A percentile compares a stretch with the other conserved stretches of the same genome.
phyloP scores from a whole-genome alignment of 2,797 vertebrate genomes.

The Tiaroga cobitis region DNA sequence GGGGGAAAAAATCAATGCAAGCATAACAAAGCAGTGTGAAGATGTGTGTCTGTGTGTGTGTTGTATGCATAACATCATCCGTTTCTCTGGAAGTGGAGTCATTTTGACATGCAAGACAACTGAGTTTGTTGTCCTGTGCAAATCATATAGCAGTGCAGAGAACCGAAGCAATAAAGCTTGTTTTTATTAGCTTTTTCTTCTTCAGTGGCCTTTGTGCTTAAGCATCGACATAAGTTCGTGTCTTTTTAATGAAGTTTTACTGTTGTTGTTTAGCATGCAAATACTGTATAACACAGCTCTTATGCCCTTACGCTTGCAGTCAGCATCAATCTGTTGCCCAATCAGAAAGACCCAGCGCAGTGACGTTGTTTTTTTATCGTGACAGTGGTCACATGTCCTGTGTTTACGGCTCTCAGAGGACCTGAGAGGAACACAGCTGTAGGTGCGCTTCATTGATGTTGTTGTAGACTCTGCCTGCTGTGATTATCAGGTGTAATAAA shows the following conservation, averaged over 20 bases:
- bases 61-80: background rate
- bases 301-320: background rate
- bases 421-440: background rate
- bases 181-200: background rate
- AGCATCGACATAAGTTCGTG: background rate
- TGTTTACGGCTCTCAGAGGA: background rate
- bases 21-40: background rate
- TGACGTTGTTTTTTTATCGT: background rate
- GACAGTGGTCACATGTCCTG: background rate
- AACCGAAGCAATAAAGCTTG: background rate
- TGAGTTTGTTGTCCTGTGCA: background rate
- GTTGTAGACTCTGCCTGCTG: background rate
- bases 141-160: background rate
- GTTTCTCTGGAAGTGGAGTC: background rate
- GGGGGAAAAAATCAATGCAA: slow-evolving; percentile 3
- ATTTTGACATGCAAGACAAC: slow-evolving; percentile 25
- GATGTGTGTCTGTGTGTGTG: background rate
- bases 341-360: background rate
- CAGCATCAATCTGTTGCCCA: background rate
- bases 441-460: background rate
- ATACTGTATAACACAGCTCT: background rate
- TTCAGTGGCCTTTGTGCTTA: slow-evolving; percentile 1
- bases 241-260: slow-evolving; percentile 22
- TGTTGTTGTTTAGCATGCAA: slow-evolving; percentile 1
- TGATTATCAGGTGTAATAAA: slow-evolving; percentile 45